phyloP scores from a whole-genome alignment of 2,888 invertebrate genomes.

The Acleris holmiana region DNA sequence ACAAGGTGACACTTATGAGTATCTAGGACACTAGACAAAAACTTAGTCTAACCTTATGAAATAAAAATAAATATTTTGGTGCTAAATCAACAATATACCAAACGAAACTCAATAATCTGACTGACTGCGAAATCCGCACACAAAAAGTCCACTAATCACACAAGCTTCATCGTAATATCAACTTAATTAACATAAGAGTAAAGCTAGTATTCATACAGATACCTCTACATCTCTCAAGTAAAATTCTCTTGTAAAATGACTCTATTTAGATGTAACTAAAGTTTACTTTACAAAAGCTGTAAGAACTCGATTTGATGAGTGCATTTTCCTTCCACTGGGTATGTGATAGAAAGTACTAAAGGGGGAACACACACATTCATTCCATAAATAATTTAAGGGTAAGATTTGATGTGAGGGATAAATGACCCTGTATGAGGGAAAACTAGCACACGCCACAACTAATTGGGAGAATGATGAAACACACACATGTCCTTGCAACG shows the following conservation, averaged over 20 bases:
- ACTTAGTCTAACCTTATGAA: slow-evolving; percentile 78
- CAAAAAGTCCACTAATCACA: slow-evolving; percentile 76
- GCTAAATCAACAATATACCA: slow-evolving; percentile 68
- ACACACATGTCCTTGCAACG: slow-evolving; percentile 7
- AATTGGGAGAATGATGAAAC: slow-evolving; percentile 49
- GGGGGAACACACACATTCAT: slow-evolving; percentile 70
- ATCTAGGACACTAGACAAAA: slow-evolving; percentile 79
- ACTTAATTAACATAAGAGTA: slow-evolving; percentile 35
- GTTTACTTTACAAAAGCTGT: slow-evolving; percentile 33
- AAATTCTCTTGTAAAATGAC: slow-evolving; percentile 33
- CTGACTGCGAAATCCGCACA: slow-evolving; percentile 73
- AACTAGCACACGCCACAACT: slow-evolving; percentile 72
- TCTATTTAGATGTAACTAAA: slow-evolving; percentile 11
- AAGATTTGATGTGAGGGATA: slow-evolving; percentile 64
- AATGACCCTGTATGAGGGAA: slow-evolving; percentile 63
- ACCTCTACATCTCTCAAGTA: slow-evolving; percentile 29
- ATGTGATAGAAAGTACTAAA: slow-evolving; percentile 15
- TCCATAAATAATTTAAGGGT: slow-evolving; percentile 76
- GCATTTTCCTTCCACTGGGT: slow-evolving; percentile 33
- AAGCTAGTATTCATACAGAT: slow-evolving; percentile 29
- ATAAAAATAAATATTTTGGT: slow-evolving; percentile 77
- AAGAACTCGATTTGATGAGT: slow-evolving; percentile 3
- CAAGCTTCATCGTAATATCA: slow-evolving; percentile 61
- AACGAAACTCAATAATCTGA: slow-evolving; percentile 57
- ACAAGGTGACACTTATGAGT: slow-evolving; percentile 80